Percentiles rank a stretch among this genome's conserved stretches.
Evolutionary conservation across 2,113 vertebrate species (phyloP).

Genomic region (Sigmodon hispidus): DNA sequence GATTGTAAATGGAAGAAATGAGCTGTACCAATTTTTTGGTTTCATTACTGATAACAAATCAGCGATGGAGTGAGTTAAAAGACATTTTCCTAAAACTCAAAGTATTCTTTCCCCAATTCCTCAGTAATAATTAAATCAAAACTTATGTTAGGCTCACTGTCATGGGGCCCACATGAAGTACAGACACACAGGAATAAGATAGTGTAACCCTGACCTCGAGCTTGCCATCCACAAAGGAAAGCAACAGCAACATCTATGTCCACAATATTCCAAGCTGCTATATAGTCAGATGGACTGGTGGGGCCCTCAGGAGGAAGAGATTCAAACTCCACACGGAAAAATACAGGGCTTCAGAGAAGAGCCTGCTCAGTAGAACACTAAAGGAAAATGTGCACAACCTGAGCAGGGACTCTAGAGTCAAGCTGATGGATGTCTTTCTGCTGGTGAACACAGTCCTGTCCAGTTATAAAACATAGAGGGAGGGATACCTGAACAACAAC

Average conservation of each 20-base stretch:
- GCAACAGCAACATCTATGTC: background rate
- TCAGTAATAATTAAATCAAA: slow-evolving; percentile 7
- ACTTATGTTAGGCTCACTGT: background rate
- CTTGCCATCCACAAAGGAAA: background rate
- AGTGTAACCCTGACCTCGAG: background rate
- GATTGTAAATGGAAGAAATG: slow-evolving; percentile 32
- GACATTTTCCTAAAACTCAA: background rate
- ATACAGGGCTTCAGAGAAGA: background rate
- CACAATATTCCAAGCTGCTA: background rate
- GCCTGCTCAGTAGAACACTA: background rate
- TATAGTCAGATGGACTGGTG: background rate
- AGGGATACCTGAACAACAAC: background rate
- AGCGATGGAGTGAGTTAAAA: slow-evolving; percentile 19
- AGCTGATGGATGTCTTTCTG: background rate
- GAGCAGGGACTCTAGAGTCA: slow-evolving; percentile 12
- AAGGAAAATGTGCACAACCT: background rate
- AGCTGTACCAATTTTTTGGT: slow-evolving; percentile 13
- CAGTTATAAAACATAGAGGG: slow-evolving; percentile 7
- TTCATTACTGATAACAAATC: background rate
- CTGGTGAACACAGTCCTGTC: background rate
- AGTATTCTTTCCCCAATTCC: background rate
- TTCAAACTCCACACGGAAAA: background rate
- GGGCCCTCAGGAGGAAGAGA: background rate
- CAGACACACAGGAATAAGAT: background rate
- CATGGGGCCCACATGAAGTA: background rate